Evolutionary conservation across 2,113 vertebrate genomes (phyloP).

Genomic region (Planiliza haematocheilus): DNA sequence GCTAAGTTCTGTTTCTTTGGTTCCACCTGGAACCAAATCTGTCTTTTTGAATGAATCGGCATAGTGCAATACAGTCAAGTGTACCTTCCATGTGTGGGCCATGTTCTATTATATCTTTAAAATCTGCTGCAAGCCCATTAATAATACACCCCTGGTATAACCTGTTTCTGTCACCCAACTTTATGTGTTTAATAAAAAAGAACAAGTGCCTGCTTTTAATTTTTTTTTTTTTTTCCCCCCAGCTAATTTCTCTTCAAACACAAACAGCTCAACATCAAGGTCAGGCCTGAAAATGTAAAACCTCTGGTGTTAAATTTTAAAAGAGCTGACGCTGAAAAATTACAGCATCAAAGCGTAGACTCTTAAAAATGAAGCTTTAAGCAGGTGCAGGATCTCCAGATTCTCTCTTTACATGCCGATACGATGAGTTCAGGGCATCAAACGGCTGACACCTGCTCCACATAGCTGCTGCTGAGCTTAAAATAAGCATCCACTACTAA

Average conservation of each 20-base stretch:
- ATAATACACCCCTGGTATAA: too few species aligned
- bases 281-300: neutral
- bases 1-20: too few species aligned
- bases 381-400: neutral
- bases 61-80: too few species aligned
- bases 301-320: constrained; percentile 13
- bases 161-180: too few species aligned
- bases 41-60: too few species aligned
- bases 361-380: neutral
- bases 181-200: too few species aligned
- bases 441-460: constrained; percentile 22
- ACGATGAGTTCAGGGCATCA: neutral
- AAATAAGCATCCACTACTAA: neutral
- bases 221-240: too few species aligned
- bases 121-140: too few species aligned
- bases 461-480: constrained; percentile 1
- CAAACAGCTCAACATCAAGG: neutral
- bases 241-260: neutral
- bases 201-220: too few species aligned
- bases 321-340: constrained; percentile 3
- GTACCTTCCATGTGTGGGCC: too few species aligned
- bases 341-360: constrained; percentile 1
- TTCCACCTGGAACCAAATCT: too few species aligned
- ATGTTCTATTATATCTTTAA: too few species aligned
- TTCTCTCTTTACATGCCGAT: neutral